phyloP scores from a whole-genome alignment of 2,113 vertebrate genomes.

The Gobius niger region DNA sequence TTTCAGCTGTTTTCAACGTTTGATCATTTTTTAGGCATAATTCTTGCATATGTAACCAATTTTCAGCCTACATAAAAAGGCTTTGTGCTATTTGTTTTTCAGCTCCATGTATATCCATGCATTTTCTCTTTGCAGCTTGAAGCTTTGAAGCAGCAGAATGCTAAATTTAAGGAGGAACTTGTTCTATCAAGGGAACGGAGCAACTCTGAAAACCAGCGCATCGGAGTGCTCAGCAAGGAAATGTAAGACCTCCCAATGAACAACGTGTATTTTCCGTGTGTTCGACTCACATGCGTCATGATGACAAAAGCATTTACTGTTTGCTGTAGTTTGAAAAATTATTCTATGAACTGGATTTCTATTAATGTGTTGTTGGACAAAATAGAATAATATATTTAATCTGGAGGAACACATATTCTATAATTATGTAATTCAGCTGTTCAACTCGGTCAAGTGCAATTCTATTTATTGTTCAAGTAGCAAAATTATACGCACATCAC shows the following conservation, averaged over 20 bases:
- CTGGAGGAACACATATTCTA: too few species aligned
- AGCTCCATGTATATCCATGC: slow-evolving; percentile 16
- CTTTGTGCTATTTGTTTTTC: too few species aligned
- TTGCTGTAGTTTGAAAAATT: not conserved
- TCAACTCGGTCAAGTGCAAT: too few species aligned
- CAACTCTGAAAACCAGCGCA: slow-evolving; percentile 80
- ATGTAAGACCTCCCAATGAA: slow-evolving; percentile 78
- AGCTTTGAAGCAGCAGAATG: slow-evolving; percentile 86
- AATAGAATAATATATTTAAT: not conserved
- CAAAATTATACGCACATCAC: too few species aligned
- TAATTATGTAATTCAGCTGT: too few species aligned
- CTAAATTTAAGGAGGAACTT: slow-evolving; percentile 85
- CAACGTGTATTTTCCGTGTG: slow-evolving; percentile 40
- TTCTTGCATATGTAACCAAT: too few species aligned
- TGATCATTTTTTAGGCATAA: too few species aligned
- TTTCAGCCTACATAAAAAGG: too few species aligned
- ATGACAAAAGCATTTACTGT: not conserved
- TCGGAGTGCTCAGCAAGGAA: slow-evolving; percentile 84
- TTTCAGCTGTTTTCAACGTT: too few species aligned
- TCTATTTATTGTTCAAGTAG: too few species aligned
- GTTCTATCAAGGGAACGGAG: slow-evolving; percentile 82
- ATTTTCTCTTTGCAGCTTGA: slow-evolving; percentile 78
- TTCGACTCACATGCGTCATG: not conserved
- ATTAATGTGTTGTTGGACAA: not conserved
- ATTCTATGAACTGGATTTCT: not conserved